These are phyloP conservation scores for Stercorarius parasiticus DNA, from an alignment of 2,113 vertebrate species.

Conservation along the genomic window DNA sequence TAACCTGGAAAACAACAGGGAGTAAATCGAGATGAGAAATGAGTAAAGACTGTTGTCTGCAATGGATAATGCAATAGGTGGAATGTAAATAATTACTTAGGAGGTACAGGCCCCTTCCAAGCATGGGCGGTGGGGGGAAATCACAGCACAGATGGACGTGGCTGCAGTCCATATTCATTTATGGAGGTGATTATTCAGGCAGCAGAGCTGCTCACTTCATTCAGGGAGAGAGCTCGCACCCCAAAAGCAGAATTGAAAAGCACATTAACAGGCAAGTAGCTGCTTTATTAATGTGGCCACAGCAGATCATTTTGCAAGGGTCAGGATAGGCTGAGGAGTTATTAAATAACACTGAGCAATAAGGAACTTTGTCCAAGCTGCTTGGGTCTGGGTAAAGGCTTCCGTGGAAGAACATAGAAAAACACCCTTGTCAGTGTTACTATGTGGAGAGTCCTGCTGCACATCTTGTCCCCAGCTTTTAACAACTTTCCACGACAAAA, in stretches of 20 bases:
- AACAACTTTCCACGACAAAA: not conserved
- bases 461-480: not conserved
- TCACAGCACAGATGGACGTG: slow-evolving; percentile 50
- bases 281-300: not conserved
- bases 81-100: slow-evolving; percentile 59
- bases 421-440: not conserved
- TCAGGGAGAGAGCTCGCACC: slow-evolving; percentile 8
- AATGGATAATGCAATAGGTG: slow-evolving; percentile 18
- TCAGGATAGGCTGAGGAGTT: not conserved
- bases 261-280: not conserved
- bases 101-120: slow-evolving; percentile 11
- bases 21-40: not conserved
- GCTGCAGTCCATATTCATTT: slow-evolving; percentile 42
- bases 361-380: not conserved
- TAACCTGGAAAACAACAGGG: not conserved
- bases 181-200: slow-evolving; percentile 37
- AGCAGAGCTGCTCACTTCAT: slow-evolving; percentile 56
- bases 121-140: not conserved
- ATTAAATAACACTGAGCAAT: not conserved
- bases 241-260: not conserved
- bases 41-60: not conserved
- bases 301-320: not conserved
- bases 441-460: not conserved
- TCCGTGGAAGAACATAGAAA: not conserved
- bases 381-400: not conserved